Conservation (phyloP, 2,888 invertebrate species). For the Catocala fraxini region DNA sequence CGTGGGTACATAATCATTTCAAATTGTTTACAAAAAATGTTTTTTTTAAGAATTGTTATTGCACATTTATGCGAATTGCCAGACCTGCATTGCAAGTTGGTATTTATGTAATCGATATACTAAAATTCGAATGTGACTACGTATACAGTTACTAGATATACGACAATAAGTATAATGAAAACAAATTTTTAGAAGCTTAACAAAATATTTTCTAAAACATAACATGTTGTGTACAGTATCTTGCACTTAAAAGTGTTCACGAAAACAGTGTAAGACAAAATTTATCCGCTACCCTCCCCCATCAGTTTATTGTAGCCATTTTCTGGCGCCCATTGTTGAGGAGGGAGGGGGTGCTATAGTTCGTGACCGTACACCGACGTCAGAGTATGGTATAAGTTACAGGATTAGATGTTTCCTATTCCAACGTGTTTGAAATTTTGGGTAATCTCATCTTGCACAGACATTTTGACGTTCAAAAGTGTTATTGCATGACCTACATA, state of each 20-base stretch:
- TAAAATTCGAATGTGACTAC: no score
- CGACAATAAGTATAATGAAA: no score
- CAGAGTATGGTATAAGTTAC: conserved; percentile 29
- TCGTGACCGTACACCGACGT: conserved; percentile 49
- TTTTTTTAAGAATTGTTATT: no score
- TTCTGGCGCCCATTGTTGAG: conserved; percentile 58
- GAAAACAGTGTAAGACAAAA: conserved; percentile 56
- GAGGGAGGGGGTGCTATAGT: conserved; percentile 51
- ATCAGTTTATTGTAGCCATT: conserved; percentile 66
- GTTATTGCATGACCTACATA: no score
- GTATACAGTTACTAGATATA: no score
- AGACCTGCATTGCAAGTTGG: no score
- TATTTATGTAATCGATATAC: no score
- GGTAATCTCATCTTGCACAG: no score
- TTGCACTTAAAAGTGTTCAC: conserved; percentile 40
- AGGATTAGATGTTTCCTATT: conserved; percentile 1
- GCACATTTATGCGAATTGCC: no score
- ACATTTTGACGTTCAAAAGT: no score
- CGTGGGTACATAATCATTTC: no score
- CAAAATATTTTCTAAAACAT: conserved; percentile 2
- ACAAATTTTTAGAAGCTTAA: background rate
- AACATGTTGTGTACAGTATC: conserved; percentile 25
- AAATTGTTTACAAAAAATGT: no score
- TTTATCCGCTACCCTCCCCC: conserved; percentile 51
- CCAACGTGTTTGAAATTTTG: conserved; percentile 5